Conservation (phyloP, 2,113 vertebrate genomes). For the Microcebus jonahi region DNA sequence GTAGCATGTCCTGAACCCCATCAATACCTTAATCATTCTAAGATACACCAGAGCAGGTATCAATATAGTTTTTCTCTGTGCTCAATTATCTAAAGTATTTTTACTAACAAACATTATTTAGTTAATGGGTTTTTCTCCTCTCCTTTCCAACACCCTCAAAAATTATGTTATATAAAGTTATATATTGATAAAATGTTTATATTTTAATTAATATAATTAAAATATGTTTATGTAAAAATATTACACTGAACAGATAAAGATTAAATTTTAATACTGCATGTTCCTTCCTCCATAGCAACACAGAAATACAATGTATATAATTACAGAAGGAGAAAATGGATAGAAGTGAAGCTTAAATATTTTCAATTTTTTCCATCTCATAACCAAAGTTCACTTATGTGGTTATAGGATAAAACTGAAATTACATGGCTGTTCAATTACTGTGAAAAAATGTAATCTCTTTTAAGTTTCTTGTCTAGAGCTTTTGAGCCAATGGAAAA, state of each 20-base stretch:
- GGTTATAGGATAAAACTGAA: slow-evolving; percentile 34
- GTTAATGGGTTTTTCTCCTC: not conserved
- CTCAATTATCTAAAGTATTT: slow-evolving; percentile 9
- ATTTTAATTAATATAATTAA: slow-evolving; percentile 32
- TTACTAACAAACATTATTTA: slow-evolving; percentile 21
- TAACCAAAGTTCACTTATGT: slow-evolving; percentile 7
- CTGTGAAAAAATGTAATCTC: slow-evolving; percentile 40
- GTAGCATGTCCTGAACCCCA: not conserved
- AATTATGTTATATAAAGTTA: slow-evolving; percentile 22
- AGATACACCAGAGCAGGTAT: not conserved
- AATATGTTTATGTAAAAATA: not conserved
- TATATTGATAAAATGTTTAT: slow-evolving; percentile 5
- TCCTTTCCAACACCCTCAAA: not conserved
- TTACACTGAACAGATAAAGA: not conserved
- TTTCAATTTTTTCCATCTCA: not conserved
- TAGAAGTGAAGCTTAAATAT: slow-evolving; percentile 45
- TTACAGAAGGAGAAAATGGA: not conserved
- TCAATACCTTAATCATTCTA: not conserved
- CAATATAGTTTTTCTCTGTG: not conserved
- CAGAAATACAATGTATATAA: slow-evolving; percentile 8
- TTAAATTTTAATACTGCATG: slow-evolving; percentile 34
- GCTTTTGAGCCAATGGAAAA: slow-evolving; percentile 5
- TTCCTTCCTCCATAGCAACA: slow-evolving; percentile 7
- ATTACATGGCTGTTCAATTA: slow-evolving; percentile 53
- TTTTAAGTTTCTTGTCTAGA: slow-evolving; percentile 16